Base-by-base conservation (phyloP, 2,888 invertebrate genomes). In the Euzetes globulus region DNA sequence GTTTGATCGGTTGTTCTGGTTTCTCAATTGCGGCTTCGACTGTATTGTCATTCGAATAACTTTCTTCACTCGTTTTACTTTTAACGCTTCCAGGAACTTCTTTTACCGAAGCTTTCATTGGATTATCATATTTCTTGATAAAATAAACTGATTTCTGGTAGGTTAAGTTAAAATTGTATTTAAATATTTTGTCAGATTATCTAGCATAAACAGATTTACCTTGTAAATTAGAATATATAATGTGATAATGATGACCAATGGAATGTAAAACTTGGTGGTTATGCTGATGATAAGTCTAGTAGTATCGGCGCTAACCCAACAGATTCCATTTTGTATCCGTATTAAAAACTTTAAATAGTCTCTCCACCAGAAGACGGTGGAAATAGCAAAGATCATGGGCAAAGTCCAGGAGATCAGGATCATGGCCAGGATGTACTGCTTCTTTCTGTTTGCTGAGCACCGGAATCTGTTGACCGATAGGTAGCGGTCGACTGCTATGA, bases 401-500 rank as follows among this genome's bases (percentile, higher is more conserved):
- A 65, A 25, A 25, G 33, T 13, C 63, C 63, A 65, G 11, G 63
- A 25, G 9, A 37, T 13, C 17, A 15, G 7, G 2, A 65, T 37
- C 63, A 65, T 65, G 3, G 7, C 9, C 7, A 65, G 25, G 4
- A 65, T 19, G 2, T 9, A 1, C 37, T 37, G 9, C 15, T 65
- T 65, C 17, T 65, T 65, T 1, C 37, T 9, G 4, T 65, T 65
- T 17, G 17, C n/a, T 19, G 63, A 37, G 27, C 37, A 65, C 1
- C 2, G n/a, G 9, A 65, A 27, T 33, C 17, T 33, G 0, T 33
- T 37, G 25, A 65, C 37, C 15, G 63, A 33, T 33, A 65, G 37
- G 27, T 65, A 65, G n/a, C 63, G 33, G n/a, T 65, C 63, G 9
- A 65, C 37, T 7, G 63, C 29, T n/a, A 65, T 33, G 27, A 65